These are phyloP conservation scores for Sitta carolinensis DNA, from an alignment of 2,797 vertebrate genomes.

Conservation along the genomic window DNA sequence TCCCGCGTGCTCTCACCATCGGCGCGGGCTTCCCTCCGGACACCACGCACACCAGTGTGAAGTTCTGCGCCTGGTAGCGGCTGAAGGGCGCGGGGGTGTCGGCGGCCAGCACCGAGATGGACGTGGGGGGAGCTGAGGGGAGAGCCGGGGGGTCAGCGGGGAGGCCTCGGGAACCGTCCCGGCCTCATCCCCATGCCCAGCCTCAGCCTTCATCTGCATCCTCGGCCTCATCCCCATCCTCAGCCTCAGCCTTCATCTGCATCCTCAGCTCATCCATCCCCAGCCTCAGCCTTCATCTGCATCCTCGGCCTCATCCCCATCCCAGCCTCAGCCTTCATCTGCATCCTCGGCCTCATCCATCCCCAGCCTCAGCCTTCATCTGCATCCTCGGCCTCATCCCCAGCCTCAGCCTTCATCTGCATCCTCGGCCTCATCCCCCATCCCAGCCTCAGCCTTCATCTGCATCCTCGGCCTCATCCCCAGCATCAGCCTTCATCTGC, in stretches of 20 bases:
- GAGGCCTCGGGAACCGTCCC: fast-evolving
- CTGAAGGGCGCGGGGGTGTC: slow-evolving; percentile 88
- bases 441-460: too few relatives aligned
- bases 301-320: too few relatives aligned
- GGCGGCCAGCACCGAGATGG: slow-evolving; percentile 88
- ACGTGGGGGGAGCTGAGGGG: slow-evolving; percentile 86
- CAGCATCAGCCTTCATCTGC: too few relatives aligned
- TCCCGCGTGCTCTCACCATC: slow-evolving; percentile 75
- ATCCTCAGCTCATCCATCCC: too few relatives aligned
- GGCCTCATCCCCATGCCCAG: fast-evolving
- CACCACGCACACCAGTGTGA: slow-evolving; percentile 91
- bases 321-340: fast-evolving
- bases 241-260: too few relatives aligned
- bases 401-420: neutral
- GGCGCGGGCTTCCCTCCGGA: slow-evolving; percentile 91
- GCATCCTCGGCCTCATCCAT: fast-evolving
- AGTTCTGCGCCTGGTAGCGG: slow-evolving; percentile 93
- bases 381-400: too few relatives aligned
- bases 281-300: too few relatives aligned
- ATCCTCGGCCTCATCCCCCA: too few relatives aligned
- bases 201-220: fast-evolving
- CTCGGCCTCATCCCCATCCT: too few relatives aligned
- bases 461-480: too few relatives aligned
- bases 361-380: too few relatives aligned
- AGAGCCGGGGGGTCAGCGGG: fast-evolving